These are phyloP conservation scores for Tanytarsus gracilentus DNA, from an alignment of 2,888 invertebrate genomes.

Conservation along the genomic window DNA sequence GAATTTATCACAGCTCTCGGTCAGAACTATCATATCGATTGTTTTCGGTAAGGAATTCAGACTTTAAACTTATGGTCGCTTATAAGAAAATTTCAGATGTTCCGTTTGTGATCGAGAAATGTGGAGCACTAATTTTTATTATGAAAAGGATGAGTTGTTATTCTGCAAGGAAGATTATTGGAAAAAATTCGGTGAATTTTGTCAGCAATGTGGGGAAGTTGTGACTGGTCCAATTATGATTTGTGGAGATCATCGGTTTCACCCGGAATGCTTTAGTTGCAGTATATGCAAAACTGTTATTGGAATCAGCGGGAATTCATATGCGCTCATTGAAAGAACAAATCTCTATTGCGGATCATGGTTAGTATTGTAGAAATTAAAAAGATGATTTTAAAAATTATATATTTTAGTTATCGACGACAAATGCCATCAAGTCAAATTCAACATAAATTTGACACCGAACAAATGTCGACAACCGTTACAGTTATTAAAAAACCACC, in stretches of 20 bases:
- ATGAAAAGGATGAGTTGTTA: conserved; percentile 80
- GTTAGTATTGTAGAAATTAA: no score
- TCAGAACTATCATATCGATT: conserved; percentile 83
- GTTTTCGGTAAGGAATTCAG: conserved; percentile 58
- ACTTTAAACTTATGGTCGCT: background rate
- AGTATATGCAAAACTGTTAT: conserved; percentile 70
- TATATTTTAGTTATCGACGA: conserved; percentile 62
- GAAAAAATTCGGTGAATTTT: conserved; percentile 77
- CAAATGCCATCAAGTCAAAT: conserved; percentile 51
- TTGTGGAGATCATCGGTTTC: conserved; percentile 90
- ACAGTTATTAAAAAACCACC: conserved; percentile 46
- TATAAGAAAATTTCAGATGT: conserved; percentile 53
- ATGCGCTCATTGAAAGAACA: conserved; percentile 83
- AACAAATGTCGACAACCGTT: conserved; percentile 35
- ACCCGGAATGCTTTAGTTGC: conserved; percentile 92
- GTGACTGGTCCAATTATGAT: conserved; percentile 84
- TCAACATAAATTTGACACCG: conserved; percentile 28
- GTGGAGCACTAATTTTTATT: conserved; percentile 70
- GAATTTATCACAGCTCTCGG: conserved; percentile 73
- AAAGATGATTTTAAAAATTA: no score
- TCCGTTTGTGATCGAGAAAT: conserved; percentile 79
- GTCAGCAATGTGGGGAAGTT: conserved; percentile 60
- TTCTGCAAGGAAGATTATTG: conserved; percentile 87
- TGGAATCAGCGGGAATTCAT: conserved; percentile 87
- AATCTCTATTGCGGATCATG: conserved; percentile 78